Base-by-base conservation (phyloP, 1,140 invertebrate genomes). In the Bombus difficillimus region DNA sequence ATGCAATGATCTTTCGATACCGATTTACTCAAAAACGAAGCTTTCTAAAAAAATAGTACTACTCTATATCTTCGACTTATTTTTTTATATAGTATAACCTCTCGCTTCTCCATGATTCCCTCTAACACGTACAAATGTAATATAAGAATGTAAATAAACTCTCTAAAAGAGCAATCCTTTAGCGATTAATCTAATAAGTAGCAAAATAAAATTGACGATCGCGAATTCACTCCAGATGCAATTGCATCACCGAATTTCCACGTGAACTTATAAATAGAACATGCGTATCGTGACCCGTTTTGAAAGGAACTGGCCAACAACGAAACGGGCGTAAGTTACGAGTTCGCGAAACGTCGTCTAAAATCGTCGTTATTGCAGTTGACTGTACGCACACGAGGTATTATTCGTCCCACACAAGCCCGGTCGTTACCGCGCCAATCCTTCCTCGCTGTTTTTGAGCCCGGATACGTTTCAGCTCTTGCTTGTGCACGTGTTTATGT, bases 401-500 rank as follows among this genome's bases (percentile, higher is more conserved):
- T 86, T 86, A 88, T 88, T 86, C 79, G 79, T 86, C 84, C 86
- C 64, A 88, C 86, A 66, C 84, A 53, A 22, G 47, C 47, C 47
- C 74, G 78, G 66, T 57, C 80, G 69, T 88, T 86, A 88, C 66
- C 25, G 43, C 28, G 47, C 37, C 75, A 32, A 81, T 34, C 32
- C 57, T 41, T 72, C 73, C 15, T 59, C 28, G 78, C 32, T 43
- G 39, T 12, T 59, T 66, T 78, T 66, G 32, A 62, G 34, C 66
- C 53, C 43, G 66, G 39, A 47, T 43, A 34, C 28, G 53, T 85
- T 79, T 72, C 43, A 74, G 32, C 66, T 39, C 18, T 41, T 15
- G 28, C 39, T 41, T 25, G 82, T 34, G 28, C 75, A 39, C 66
- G 72, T 84, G 82, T 84, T 84, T 84, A 79, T 71, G 82, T 71